Conservation (phyloP, 2,888 invertebrate genomes). For the Tetragnatha montana region DNA sequence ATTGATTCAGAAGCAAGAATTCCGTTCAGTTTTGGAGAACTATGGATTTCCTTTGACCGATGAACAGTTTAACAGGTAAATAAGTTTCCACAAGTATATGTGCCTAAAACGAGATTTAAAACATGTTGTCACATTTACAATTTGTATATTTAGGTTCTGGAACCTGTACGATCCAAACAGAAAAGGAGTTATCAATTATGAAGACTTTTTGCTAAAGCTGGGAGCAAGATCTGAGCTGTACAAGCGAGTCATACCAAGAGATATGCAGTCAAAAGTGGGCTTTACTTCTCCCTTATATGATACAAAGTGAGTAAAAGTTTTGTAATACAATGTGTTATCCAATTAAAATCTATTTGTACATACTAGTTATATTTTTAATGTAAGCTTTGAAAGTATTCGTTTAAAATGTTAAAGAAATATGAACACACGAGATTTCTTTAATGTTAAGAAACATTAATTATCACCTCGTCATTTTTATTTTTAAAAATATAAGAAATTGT, state of each 20-base stretch:
- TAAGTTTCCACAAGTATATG: background rate
- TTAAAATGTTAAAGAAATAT: background rate
- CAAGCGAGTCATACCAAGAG: constrained; percentile 46
- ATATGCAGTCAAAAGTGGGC: background rate
- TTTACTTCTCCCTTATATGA: background rate
- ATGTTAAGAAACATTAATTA: background rate
- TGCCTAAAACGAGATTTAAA: background rate
- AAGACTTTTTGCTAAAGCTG: constrained; percentile 57
- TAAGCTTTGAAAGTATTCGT: too few relatives aligned
- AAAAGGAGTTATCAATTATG: constrained; percentile 53
- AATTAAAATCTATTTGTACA: background rate
- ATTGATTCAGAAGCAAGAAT: constrained; percentile 59
- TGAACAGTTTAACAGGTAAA: constrained; percentile 55
- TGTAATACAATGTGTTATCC: background rate
- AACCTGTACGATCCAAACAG: constrained; percentile 41
- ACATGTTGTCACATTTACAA: background rate
- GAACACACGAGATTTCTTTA: background rate
- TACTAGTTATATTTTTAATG: background rate
- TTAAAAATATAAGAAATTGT: too few relatives aligned
- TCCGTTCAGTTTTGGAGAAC: constrained; percentile 43
- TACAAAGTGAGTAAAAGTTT: background rate
- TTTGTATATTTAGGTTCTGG: constrained; percentile 52
- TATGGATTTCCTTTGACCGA: constrained; percentile 43
- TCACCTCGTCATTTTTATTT: too few relatives aligned
- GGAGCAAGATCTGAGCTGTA: constrained; percentile 58